Evolutionary conservation across 2,113 vertebrate species (phyloP).

Genomic region (Psammodynastes pulverulentus): DNA sequence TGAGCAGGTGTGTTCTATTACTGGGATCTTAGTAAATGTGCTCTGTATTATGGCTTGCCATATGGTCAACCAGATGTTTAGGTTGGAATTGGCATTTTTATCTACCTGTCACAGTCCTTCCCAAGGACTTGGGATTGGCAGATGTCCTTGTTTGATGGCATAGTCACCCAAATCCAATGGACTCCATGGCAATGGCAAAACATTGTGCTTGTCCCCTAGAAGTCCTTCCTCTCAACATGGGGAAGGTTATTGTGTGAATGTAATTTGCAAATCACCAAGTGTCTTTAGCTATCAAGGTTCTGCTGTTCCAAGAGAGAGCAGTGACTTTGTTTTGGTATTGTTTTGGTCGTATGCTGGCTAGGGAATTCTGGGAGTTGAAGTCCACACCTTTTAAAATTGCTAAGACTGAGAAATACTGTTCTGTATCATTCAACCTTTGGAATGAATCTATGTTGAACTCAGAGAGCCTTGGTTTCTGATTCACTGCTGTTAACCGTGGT

Average conservation of each 20-base stretch:
- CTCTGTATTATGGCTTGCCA: no score
- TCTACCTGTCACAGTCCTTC: no score
- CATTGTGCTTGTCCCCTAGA: not conserved
- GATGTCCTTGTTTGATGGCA: no score
- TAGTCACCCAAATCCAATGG: not conserved
- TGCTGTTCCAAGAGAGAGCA: not conserved
- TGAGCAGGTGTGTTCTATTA: not conserved
- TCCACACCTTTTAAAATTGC: not conserved
- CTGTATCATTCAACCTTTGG: not conserved
- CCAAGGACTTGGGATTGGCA: no score
- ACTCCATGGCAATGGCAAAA: not conserved
- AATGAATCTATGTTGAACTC: not conserved
- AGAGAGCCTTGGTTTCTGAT: not conserved
- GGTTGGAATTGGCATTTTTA: no score
- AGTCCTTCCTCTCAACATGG: not conserved
- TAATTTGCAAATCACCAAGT: not conserved
- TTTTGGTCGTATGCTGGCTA: not conserved
- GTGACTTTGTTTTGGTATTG: not conserved
- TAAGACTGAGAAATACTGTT: not conserved
- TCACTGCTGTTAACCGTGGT: not conserved
- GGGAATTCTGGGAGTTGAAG: not conserved
- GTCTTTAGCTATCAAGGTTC: not conserved
- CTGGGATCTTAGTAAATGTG: not conserved
- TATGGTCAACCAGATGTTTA: no score
- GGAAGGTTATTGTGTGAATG: not conserved